These are phyloP conservation scores for Neolamprologus brichardi DNA, from an alignment of 2,113 vertebrate genomes.

Conservation along the genomic window DNA sequence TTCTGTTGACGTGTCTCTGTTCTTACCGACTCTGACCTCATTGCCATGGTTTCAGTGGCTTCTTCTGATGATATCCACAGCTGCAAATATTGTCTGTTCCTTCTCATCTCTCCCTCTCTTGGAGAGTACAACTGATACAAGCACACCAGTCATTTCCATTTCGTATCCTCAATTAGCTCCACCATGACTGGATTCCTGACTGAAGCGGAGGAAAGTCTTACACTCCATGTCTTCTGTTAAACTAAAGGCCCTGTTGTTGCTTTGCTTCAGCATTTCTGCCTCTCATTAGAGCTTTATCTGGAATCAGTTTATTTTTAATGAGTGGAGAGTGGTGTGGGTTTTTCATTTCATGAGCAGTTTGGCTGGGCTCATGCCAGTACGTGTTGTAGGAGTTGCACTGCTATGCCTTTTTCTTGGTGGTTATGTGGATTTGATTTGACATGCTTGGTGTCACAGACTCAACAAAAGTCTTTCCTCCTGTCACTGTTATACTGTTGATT, in stretches of 20 bases:
- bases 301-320: not conserved
- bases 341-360: not conserved
- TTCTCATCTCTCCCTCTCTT: not conserved
- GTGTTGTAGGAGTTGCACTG: not conserved
- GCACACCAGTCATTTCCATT: not conserved
- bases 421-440: not conserved
- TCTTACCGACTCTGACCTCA: not conserved
- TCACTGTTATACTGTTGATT: not conserved
- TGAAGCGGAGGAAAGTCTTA: rapidly evolving
- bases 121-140: not conserved
- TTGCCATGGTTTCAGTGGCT: not conserved
- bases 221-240: not conserved
- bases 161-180: not conserved
- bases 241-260: not conserved
- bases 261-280: not conserved
- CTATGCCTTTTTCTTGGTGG: not conserved
- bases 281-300: not conserved
- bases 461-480: not conserved
- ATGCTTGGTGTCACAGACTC: not conserved
- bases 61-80: not conserved
- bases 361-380: not conserved
- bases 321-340: not conserved
- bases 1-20: not conserved
- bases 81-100: not conserved
- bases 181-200: not conserved